A percentile compares a stretch with the other conserved stretches of the same genome.
These are phyloP conservation scores for Cryptus viduatorius DNA, from an alignment of 2,888 invertebrate genomes.

Conservation along the genomic window DNA sequence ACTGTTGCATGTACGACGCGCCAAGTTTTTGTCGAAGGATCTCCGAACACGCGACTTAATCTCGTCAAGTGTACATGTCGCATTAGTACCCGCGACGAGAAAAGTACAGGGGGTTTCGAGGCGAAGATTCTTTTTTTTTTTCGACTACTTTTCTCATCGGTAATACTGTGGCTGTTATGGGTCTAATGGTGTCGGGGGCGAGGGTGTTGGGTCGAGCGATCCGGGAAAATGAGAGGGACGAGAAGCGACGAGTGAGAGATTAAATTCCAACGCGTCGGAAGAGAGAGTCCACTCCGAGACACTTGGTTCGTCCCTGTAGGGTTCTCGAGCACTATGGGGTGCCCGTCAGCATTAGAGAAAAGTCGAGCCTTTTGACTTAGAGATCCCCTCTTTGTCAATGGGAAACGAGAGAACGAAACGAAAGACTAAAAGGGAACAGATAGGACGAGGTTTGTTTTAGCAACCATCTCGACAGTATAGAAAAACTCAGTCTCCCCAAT, in stretches of 20 bases:
- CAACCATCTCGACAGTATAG: slow-evolving; percentile 68
- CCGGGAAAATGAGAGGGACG: slow-evolving; percentile 4
- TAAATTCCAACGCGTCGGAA: slow-evolving; percentile 14
- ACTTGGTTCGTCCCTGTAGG: slow-evolving; percentile 1
- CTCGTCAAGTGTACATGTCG: background rate
- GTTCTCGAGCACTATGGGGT: slow-evolving; percentile 50
- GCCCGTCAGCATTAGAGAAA: slow-evolving; percentile 60
- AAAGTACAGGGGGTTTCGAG: background rate
- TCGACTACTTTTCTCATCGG: slow-evolving; percentile 9
- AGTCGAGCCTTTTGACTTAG: slow-evolving; percentile 1
- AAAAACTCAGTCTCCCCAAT: background rate
- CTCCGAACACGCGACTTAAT: slow-evolving; percentile 6
- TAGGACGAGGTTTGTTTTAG: slow-evolving; percentile 77
- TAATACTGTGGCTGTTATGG: slow-evolving; percentile 6
- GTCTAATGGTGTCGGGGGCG: background rate
- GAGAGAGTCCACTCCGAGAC: slow-evolving; percentile 5
- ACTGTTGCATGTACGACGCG: background rate
- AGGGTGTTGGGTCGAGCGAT: background rate
- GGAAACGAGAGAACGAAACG: background rate
- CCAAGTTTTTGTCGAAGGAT: background rate
- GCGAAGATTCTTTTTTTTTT: slow-evolving; percentile 25
- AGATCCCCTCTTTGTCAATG: background rate
- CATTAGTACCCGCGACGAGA: background rate
- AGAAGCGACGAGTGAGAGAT: slow-evolving; percentile 3
- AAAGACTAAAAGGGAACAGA: slow-evolving; percentile 68